Base-by-base conservation (phyloP, 2,113 vertebrate genomes). In the Anguilla rostrata region DNA sequence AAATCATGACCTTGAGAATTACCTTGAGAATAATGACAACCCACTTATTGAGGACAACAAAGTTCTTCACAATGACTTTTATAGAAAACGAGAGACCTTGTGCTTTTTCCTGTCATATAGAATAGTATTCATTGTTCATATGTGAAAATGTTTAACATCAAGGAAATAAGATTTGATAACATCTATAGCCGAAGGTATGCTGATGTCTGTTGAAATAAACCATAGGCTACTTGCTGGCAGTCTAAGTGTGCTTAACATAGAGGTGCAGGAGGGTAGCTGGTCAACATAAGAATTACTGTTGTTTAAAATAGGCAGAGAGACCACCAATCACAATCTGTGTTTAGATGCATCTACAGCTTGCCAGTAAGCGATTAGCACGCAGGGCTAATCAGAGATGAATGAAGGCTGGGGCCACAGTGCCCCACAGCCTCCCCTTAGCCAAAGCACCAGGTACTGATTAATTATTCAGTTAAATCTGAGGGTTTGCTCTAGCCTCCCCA, bases 331-430 rank as follows among this genome's bases (percentile, higher is more conserved):
- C 78, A 80, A 80, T 84, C 86, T 79, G 6, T 84, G 66, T 41
- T 84, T 87, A 87, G 75, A 78, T 83, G 49, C 71, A 60, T 86
- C 60, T 75, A 82, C 80, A 71, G 63, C 26, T 29, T 75, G 71
- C 71, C 16, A 78, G 53, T 87, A 56, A 81, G 86, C 83, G 34
- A 81, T 80, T 63, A 87, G 83, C 83, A 49, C 41, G 49, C 75
- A 18, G 84, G 56, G 22, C 60, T 82, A 60, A 81, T 86, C 53
- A 79, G 43, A 53, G 63, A 49, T 49, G 82, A 86, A 22, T 46
- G 53, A 84, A 79, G 83, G 75, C 40, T 81, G 11, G 12, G 40
- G 81, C 56, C 53, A 41, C 39, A 78, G 26, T 18, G 26, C 81
- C 43, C 34, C 86, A 46, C 46, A 26, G 9, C 18, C 71, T 46